Base-by-base conservation (phyloP, 2,888 invertebrate genomes). In the Dasysyrphus albostriatus region DNA sequence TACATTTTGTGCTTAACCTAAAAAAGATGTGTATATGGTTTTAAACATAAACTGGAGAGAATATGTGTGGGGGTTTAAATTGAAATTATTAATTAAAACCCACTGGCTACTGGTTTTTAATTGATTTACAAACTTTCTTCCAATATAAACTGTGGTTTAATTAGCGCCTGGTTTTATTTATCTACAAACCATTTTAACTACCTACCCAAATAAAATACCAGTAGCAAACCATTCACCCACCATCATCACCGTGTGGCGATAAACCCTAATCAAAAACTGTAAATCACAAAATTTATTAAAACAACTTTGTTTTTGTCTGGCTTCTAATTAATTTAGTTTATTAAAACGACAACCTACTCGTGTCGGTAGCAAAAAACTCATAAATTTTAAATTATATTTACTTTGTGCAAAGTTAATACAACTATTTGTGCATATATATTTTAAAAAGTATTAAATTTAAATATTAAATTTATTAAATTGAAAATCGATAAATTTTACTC, bases 241-340 rank as follows among this genome's bases (percentile, higher is more conserved):
- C 37, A 37, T 34, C n/a, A n/a, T 34, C 9, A 58, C 2, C 37
- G 37, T 37, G 10, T 19, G 39, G 19, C 61, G 39, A 61, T 61
- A 61, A 24, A 24, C 39, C 61, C 61, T 39, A 19, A 61, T 61
- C 24, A 42, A 39, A 61, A 39, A 39, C 39, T 39, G 6, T 37
- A 59, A 58, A 59, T 59, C 12, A 19, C 6, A 34, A 0, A 37
- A 39, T 19, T 10, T 37, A 59, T 39, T 37, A 10, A 59, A 37
- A 19, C 34, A 37, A 19, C 34, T 16, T 59, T 16, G 16, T 32
- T 58, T 58, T 34, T 4, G 39, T 54, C 12, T 29, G 39, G 2
- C 10, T 24, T 5, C 24, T 39, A 39, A 61, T 61, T 61, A 61
- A 61, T 61, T 61, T 39, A 39, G 61, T 61, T 61, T 39, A 61